Evolutionary conservation across 1,140 invertebrate species (phyloP).

Genomic region (Himalopsyche phryganea): DNA sequence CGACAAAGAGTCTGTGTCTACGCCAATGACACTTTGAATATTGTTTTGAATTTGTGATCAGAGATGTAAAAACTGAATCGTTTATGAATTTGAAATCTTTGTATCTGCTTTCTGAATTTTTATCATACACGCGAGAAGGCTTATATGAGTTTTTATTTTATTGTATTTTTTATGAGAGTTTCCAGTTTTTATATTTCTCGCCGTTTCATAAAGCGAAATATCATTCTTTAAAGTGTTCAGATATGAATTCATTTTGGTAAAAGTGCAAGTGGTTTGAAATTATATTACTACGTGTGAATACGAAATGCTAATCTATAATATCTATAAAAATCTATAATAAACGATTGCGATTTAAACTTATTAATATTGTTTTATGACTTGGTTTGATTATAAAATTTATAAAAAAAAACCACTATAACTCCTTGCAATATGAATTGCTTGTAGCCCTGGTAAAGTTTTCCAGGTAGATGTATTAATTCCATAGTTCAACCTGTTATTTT

Average conservation of each 20-base stretch:
- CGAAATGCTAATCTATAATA: too few species aligned
- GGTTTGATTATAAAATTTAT: too few species aligned
- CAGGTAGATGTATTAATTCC: too few species aligned
- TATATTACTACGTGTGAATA: too few species aligned
- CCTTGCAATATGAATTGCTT: too few species aligned
- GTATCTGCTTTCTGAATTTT: neutral
- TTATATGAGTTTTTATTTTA: slow-evolving; percentile 4
- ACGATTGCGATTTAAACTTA: too few species aligned
- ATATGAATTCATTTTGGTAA: slow-evolving; percentile 7
- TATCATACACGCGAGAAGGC: neutral
- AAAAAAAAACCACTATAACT: too few species aligned
- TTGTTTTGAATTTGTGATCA: slow-evolving; percentile 22
- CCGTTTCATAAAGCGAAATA: neutral
- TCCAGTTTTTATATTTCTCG: neutral
- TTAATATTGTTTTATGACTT: too few species aligned
- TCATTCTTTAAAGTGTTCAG: neutral
- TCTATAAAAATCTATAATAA: too few species aligned
- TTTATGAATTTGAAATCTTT: slow-evolving; percentile 1
- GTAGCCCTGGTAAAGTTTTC: too few species aligned
- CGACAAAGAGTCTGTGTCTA: neutral
- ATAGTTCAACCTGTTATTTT: too few species aligned
- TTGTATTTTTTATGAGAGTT: neutral
- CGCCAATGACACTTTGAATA: slow-evolving; percentile 23
- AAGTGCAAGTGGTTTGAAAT: slow-evolving; percentile 1
- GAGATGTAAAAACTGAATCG: slow-evolving; percentile 2